Base-by-base conservation (phyloP, 1,140 invertebrate species). In the Dendroctonus ponderosae region DNA sequence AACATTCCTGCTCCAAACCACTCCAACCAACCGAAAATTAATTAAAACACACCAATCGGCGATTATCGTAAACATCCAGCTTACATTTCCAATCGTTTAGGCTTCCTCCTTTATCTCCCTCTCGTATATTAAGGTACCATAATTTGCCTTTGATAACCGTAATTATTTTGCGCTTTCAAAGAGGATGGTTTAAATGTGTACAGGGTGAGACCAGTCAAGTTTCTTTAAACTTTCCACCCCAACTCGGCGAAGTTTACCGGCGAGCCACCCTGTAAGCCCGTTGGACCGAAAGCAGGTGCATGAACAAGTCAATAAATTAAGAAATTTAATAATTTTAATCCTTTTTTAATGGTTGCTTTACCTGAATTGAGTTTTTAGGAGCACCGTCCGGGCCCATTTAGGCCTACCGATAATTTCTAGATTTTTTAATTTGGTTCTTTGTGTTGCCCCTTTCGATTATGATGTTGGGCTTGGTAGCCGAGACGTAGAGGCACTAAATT, bases 241-340 rank as follows among this genome's bases (percentile, higher is more conserved):
- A 26, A 26, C 26, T 26, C 26, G 26, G 1, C 26, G 26, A 26
- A 26, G 26, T 26, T 26, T 26, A 26, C 26, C 3, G 26, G 26
- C 26, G 26, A 26, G 26, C 26, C 26, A 26, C 26, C 26, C 26
- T 26, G 26, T 26, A 26, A 26, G 26, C 26, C 26, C 26, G 26
- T 26, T 26, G 26, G 26, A 26, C 3, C 26, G 26, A 58, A 62
- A 57, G 62, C 62, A 65, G 62, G 62, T 65, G 62, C 62, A 65
- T 46, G 12, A 42, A 49, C 15, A 56, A 65, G 43, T 65, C 53
- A 65, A 65, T 65, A 65, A 65, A 65, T 65, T 65, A 65, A 65
- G 62, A 65, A 65, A 65, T 65, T 65, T 65, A 65, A 65, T 65
- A 65, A 65, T 65, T 65, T 65, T 65, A 65, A 65, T 65, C 62